Conservation (phyloP, 2,888 invertebrate species). For the Quadroppia sp. region DNA sequence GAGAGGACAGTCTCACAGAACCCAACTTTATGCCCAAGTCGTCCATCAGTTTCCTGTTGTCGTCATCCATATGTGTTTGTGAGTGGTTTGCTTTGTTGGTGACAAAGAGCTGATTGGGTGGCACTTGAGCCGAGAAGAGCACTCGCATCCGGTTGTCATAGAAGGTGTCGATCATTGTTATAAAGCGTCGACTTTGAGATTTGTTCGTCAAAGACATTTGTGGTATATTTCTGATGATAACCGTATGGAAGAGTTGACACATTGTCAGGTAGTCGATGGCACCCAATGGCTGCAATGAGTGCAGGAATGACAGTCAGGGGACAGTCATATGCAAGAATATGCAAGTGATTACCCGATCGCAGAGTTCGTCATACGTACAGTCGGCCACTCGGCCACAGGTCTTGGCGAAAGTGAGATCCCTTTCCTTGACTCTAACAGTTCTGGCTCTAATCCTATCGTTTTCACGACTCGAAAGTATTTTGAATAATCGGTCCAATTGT, state of each 20-base stretch:
- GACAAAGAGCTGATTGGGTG: constrained; percentile 70
- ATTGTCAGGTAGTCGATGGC: constrained; percentile 92
- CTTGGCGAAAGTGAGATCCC: constrained; percentile 78
- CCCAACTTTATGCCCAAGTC: constrained; percentile 71
- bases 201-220: constrained; percentile 70
- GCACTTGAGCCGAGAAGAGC: constrained; percentile 75
- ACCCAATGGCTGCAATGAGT: constrained; percentile 68
- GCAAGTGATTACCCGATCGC: constrained; percentile 65
- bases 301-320: background rate
- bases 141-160: constrained; percentile 82
- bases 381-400: constrained; percentile 88
- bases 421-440: constrained; percentile 78
- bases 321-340: background rate
- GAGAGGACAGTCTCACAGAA: constrained; percentile 53
- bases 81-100: constrained; percentile 55
- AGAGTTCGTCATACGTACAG: constrained; percentile 81
- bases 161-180: constrained; percentile 91
- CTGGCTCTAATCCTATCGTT: constrained; percentile 79
- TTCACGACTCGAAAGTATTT: constrained; percentile 78
- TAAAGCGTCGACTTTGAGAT: constrained; percentile 88
- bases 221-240: constrained; percentile 84
- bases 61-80: constrained; percentile 59
- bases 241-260: constrained; percentile 82
- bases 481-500: constrained; percentile 76
- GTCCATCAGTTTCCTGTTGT: constrained; percentile 85